Conservation (phyloP, 2,888 invertebrate species). For the Andrena bicolor region DNA sequence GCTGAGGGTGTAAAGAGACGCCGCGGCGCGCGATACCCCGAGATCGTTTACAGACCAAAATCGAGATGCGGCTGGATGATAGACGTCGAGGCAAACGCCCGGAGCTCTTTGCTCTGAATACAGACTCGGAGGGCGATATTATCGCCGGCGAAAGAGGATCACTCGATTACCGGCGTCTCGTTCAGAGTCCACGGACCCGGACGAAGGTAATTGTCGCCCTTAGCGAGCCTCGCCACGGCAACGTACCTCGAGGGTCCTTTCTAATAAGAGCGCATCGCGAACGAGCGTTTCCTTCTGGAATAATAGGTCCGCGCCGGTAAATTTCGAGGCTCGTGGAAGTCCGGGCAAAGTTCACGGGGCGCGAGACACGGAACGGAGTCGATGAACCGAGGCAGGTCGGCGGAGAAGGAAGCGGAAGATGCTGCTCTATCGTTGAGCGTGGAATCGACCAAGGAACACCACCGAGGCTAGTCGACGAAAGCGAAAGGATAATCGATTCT, state of each 20-base stretch:
- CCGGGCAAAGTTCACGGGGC: neutral
- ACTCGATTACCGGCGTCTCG: slow-evolving; percentile 68
- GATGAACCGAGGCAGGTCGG: neutral
- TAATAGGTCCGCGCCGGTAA: slow-evolving; percentile 17
- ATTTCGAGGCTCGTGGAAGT: slow-evolving; percentile 17
- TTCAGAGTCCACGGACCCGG: slow-evolving; percentile 63
- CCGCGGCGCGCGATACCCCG: slow-evolving; percentile 21
- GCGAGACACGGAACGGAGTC: too few relatives aligned
- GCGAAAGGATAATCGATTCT: slow-evolving; percentile 37
- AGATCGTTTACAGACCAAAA: slow-evolving; percentile 28
- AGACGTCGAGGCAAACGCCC: slow-evolving; percentile 50
- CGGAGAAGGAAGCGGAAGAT: too few relatives aligned
- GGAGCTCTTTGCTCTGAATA: slow-evolving; percentile 51
- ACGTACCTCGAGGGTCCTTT: slow-evolving; percentile 55
- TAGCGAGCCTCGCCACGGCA: slow-evolving; percentile 32
- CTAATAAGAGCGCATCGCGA: slow-evolving; percentile 59
- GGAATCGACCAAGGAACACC: neutral
- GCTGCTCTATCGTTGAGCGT: neutral
- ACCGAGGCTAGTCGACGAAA: slow-evolving; percentile 17
- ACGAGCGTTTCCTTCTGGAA: slow-evolving; percentile 28
- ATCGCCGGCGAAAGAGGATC: slow-evolving; percentile 65
- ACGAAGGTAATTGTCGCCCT: slow-evolving; percentile 71
- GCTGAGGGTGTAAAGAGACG: slow-evolving; percentile 19
- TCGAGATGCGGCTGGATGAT: slow-evolving; percentile 52
- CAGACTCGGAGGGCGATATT: slow-evolving; percentile 53